These are phyloP conservation scores for Siniperca obscura DNA, from an alignment of 2,797 vertebrate species.

Conservation along the genomic window DNA sequence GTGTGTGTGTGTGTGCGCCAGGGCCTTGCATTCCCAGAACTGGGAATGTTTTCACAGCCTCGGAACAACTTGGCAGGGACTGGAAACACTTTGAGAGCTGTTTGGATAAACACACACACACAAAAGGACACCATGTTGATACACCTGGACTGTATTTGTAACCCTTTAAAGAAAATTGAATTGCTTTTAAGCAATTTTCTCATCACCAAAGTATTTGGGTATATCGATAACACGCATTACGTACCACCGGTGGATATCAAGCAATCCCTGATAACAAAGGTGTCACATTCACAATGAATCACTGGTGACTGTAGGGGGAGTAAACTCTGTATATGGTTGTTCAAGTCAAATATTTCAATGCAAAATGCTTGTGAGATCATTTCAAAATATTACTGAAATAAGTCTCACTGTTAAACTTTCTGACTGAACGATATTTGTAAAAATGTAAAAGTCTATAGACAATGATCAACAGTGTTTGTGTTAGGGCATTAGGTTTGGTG, in stretches of 20 bases:
- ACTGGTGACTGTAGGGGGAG: neutral
- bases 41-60: conserved; percentile 83
- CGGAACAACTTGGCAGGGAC: conserved; percentile 79
- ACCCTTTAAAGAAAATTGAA: conserved; percentile 5
- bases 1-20: conserved; percentile 46
- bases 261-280: neutral
- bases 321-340: neutral
- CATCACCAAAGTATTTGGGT: neutral
- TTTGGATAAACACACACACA: conserved; percentile 64
- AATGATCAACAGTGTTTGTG: conserved; percentile 61
- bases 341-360: conserved; percentile 4
- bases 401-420: conserved; percentile 42
- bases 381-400: conserved; percentile 39
- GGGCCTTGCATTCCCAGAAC: conserved; percentile 71
- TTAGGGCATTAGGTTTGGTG: conserved; percentile 14
- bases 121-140: conserved; percentile 38
- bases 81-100: conserved; percentile 71
- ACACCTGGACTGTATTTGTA: conserved; percentile 16
- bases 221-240: neutral
- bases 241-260: neutral
- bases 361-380: neutral
- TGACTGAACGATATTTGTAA: conserved; percentile 20
- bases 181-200: conserved; percentile 1
- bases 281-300: neutral
- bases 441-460: conserved; percentile 7